phyloP scores from a whole-genome alignment of 1,140 invertebrate species.

The Drosophila tristis region DNA sequence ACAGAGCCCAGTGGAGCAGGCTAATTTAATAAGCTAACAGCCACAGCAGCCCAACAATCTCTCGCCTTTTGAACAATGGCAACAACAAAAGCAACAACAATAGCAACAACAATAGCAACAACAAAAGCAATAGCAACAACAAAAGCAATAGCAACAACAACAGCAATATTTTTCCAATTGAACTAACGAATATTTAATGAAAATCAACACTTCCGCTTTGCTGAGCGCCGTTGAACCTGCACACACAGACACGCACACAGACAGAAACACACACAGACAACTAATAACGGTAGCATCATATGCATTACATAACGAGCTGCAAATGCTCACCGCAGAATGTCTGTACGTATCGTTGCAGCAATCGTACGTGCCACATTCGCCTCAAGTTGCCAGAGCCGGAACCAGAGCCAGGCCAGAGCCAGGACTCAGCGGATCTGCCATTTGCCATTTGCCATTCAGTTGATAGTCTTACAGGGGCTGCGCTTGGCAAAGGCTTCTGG shows the following conservation, averaged over 20 bases:
- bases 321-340: constrained; percentile 74
- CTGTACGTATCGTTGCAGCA: constrained; percentile 57
- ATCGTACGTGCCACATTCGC: constrained; percentile 69
- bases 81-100: constrained; percentile 35
- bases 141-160: constrained; percentile 10
- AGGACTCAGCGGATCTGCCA: background rate
- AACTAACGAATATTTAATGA: constrained; percentile 61
- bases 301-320: constrained; percentile 65
- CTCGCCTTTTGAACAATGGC: constrained; percentile 10
- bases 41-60: constrained; percentile 3
- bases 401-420: background rate
- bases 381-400: constrained; percentile 20
- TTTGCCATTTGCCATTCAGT: background rate
- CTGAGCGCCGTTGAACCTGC: constrained; percentile 15
- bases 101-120: constrained; percentile 40
- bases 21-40: constrained; percentile 72
- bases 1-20: constrained; percentile 54
- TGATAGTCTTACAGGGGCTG: constrained; percentile 8
- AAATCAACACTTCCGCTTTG: constrained; percentile 65
- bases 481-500: background rate
- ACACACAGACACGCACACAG: constrained; percentile 7
- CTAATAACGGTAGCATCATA: constrained; percentile 44
- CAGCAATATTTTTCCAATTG: constrained; percentile 71
- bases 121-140: constrained; percentile 50
- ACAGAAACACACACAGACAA: constrained; percentile 18